phyloP scores from a whole-genome alignment of 2,113 vertebrate genomes.

The Macheiramphus alcinus region DNA sequence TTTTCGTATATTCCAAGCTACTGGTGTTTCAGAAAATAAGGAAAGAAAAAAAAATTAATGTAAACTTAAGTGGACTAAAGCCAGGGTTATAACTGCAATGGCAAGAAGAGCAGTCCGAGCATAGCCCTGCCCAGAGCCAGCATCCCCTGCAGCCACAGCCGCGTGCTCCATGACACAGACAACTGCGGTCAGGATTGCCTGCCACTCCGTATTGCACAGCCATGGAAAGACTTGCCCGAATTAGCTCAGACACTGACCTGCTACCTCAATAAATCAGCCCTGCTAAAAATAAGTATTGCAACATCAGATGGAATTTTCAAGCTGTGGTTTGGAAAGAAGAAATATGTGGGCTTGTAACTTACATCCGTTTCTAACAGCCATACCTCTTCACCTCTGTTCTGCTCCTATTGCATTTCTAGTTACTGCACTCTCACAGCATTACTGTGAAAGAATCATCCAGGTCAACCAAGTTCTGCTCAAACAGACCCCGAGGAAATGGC shows the following conservation, averaged over 20 bases:
- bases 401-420: not conserved
- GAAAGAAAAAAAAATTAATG: not conserved
- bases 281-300: not conserved
- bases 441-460: not conserved
- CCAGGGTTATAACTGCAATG: not conserved
- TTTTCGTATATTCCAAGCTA: not conserved
- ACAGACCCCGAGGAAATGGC: not conserved
- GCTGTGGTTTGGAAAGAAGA: not conserved
- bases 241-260: not conserved
- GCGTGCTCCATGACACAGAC: fast-evolving
- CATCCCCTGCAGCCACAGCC: not conserved
- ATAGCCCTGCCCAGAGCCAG: not conserved
- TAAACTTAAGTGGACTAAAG: not conserved
- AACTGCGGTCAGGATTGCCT: fast-evolving
- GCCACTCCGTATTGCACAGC: fast-evolving
- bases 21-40: not conserved
- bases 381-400: not conserved
- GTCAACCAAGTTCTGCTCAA: not conserved
- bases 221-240: fast-evolving
- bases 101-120: fast-evolving
- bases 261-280: not conserved
- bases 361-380: not conserved
- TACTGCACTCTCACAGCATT: fast-evolving
- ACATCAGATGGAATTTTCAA: not conserved
- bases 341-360: not conserved